Evolutionary conservation across 2,113 vertebrate species (phyloP).

Genomic region (Gymnogyps californianus): DNA sequence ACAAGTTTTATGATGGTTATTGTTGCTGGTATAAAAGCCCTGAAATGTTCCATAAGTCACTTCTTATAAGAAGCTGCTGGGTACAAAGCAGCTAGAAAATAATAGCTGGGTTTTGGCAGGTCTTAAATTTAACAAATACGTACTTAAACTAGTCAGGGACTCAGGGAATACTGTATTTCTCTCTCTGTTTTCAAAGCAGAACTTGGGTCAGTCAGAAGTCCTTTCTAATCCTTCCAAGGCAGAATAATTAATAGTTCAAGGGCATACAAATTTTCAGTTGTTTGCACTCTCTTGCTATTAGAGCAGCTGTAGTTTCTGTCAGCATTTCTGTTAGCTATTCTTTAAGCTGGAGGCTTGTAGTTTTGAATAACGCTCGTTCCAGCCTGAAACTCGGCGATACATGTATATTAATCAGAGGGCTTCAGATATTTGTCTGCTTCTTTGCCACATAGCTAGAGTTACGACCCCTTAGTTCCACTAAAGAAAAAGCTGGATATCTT

Average conservation of each 20-base stretch:
- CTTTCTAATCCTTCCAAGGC: constrained; percentile 26
- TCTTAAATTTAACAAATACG: constrained; percentile 49
- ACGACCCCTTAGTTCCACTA: background rate
- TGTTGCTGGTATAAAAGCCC: constrained; percentile 9
- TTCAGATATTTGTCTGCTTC: background rate
- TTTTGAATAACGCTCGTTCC: background rate
- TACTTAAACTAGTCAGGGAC: constrained; percentile 5
- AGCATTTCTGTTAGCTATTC: background rate
- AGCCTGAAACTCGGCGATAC: background rate
- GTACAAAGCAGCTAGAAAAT: constrained; percentile 28
- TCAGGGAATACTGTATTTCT: constrained; percentile 20
- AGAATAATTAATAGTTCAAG: constrained; percentile 51
- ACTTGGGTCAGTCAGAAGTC: background rate
- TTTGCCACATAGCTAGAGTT: background rate
- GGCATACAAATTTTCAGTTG: background rate
- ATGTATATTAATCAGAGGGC: background rate
- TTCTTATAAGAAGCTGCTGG: background rate
- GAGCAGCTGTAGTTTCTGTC: constrained; percentile 14
- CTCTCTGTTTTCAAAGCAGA: constrained; percentile 11
- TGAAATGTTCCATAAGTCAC: constrained; percentile 31
- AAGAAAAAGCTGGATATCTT: background rate
- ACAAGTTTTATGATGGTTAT: background rate
- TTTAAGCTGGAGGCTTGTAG: constrained; percentile 4
- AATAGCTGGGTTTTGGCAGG: constrained; percentile 32
- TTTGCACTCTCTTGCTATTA: background rate